Base-by-base conservation (phyloP, 2,888 invertebrate species). In the Chaitophorus viminalis region DNA sequence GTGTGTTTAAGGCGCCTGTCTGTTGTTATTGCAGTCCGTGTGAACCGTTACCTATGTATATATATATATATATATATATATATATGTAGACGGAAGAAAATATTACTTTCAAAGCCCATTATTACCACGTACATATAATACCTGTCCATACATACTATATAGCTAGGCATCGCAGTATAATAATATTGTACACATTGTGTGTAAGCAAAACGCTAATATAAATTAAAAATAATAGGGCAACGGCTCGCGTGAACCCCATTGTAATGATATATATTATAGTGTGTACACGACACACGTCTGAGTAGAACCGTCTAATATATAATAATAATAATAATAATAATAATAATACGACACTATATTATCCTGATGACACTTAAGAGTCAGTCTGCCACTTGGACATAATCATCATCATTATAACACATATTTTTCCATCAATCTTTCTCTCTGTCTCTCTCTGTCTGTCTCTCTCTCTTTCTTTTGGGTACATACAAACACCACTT, bases 401-500 rank as follows among this genome's bases (percentile, higher is more conserved):
- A 77, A 77, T 54, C 77, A 54, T 31, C 77, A 77, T 77, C 54
- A 25, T 54, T 77, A 77, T 54, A 54, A 77, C 77, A 54, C 77
- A 46, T 77, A 29, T 77, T 9, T 36, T 33, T 17, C 54, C 1
- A 17, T 65, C 21, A 21, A 1, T 3, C 65, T n/a, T n/a, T 25
- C 18, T 65, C 8, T n/a, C n/a, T n/a, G n/a, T n/a, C n/a, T n/a
- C n/a, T n/a, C n/a, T n/a, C n/a, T n/a, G n/a, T n/a, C n/a, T n/a
- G n/a, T n/a, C 68, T 29, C 68, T 70, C 68, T 29, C 11, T 14
- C 29, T 11, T 1, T 29, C 68, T 29, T 31, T 29, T 31, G 14
- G 46, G 46, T 14, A 14, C 46, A 14, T 11, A 14, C 14, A 46
- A 46, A 46, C 46, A 46, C 14, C 46, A 14, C 46, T 46, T 46